Percentiles rank a stretch among this genome's conserved stretches.
Conservation (phyloP, 2,113 vertebrate genomes). For the Pelecanus crispus region DNA sequence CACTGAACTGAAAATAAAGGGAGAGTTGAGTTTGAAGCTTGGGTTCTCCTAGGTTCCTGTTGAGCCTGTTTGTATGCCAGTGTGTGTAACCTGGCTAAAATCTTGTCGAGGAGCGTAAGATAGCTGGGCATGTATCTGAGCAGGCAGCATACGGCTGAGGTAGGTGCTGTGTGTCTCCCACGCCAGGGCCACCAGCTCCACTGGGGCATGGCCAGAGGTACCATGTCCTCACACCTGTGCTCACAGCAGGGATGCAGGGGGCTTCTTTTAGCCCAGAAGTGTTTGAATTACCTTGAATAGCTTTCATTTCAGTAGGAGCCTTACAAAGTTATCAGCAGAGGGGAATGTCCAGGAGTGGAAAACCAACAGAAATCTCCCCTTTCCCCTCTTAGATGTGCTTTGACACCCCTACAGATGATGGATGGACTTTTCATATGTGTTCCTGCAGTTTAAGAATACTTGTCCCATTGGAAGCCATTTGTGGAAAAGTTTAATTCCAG, state of each 20-base stretch:
- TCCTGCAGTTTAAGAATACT: neutral
- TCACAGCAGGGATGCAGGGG: neutral
- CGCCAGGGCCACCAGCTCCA: neutral
- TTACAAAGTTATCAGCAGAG: neutral
- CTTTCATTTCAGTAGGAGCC: neutral
- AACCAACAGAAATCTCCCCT: neutral
- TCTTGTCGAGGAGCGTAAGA: neutral
- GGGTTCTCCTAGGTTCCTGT: neutral
- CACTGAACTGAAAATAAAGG: neutral
- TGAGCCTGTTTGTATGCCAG: neutral
- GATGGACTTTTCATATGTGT: neutral
- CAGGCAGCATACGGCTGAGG: accelerated
- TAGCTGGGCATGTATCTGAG: neutral
- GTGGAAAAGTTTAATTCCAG: neutral
- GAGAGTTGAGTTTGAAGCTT: neutral
- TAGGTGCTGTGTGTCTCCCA: neutral
- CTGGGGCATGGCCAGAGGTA: neutral
- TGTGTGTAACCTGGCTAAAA: neutral
- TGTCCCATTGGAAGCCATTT: neutral
- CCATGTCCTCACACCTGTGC: accelerated
- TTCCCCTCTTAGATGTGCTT: neutral
- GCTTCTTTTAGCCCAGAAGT: neutral
- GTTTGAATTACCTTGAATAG: neutral
- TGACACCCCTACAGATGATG: neutral
- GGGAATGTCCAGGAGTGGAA: neutral